These are phyloP conservation scores for Macrotis lagotis DNA, from an alignment of 2,113 vertebrate genomes.

Conservation along the genomic window DNA sequence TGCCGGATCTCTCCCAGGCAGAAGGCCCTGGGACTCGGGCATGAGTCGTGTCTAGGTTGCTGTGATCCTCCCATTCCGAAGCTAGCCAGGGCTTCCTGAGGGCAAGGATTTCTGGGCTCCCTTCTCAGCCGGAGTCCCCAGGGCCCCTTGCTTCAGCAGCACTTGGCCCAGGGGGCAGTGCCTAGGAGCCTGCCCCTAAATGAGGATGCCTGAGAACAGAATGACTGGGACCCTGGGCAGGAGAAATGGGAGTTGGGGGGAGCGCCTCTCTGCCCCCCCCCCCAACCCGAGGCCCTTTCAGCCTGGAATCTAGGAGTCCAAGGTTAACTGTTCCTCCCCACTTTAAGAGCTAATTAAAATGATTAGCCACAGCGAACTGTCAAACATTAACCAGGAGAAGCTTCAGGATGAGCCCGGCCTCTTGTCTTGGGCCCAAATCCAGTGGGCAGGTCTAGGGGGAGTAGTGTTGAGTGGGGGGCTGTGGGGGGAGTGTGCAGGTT, in stretches of 20 bases:
- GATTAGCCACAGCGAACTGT: constrained; percentile 77
- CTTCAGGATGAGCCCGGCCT: constrained; percentile 76
- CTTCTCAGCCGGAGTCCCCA: not conserved
- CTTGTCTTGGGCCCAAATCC: constrained; percentile 55
- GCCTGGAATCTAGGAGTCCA: constrained; percentile 80
- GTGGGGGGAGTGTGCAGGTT: not conserved
- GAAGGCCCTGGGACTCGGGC: no score
- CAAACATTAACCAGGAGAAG: constrained; percentile 79
- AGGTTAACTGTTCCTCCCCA: constrained; percentile 78
- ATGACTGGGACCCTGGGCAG: not conserved
- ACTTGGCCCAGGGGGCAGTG: constrained; percentile 62
- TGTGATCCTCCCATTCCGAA: not conserved
- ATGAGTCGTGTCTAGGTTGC: no score
- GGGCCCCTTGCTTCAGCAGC: constrained; percentile 44
- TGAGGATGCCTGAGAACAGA: not conserved
- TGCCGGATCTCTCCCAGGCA: no score
- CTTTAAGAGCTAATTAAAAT: constrained; percentile 80
- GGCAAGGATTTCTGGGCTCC: constrained; percentile 29
- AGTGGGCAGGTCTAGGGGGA: constrained; percentile 49
- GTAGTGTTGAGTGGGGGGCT: constrained; percentile 60
- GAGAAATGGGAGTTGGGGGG: not conserved
- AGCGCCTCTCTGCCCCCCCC: constrained; percentile 54
- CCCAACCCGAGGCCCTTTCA: constrained; percentile 75
- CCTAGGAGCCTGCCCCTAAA: not conserved
- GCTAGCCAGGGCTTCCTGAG: constrained; percentile 26